Evolutionary conservation across 2,113 vertebrate species (phyloP).

Genomic region (Eretmochelys imbricata): DNA sequence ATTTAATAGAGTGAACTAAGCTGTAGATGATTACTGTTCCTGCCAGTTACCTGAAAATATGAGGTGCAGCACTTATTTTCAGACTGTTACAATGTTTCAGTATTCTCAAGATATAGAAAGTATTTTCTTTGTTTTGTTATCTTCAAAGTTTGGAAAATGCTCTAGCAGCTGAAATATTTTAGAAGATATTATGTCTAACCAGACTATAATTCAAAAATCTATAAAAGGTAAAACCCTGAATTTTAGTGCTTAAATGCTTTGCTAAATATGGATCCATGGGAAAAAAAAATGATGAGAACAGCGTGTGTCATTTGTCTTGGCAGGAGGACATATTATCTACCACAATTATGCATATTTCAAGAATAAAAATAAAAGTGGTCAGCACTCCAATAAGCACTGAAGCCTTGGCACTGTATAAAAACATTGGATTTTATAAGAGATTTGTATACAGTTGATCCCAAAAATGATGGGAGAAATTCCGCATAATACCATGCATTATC

Average conservation of each 20-base stretch:
- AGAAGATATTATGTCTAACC: constrained; percentile 12
- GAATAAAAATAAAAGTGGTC: constrained; percentile 42
- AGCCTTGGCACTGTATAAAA: neutral
- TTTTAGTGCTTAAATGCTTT: constrained; percentile 20
- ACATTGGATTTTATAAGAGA: neutral
- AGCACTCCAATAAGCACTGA: neutral
- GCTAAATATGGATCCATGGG: neutral
- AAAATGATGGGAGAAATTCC: neutral
- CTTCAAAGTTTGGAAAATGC: constrained; percentile 46
- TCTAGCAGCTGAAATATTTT: constrained; percentile 31
- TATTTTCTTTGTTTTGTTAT: constrained; percentile 46
- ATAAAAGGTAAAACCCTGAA: constrained; percentile 55
- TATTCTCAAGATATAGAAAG: constrained; percentile 63
- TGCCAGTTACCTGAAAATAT: constrained; percentile 65
- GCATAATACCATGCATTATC: neutral
- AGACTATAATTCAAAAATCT: constrained; percentile 1
- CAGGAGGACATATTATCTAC: neutral
- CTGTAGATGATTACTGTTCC: constrained; percentile 66
- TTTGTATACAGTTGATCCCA: neutral
- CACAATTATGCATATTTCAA: neutral
- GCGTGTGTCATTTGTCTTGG: neutral
- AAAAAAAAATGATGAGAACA: neutral
- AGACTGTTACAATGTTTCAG: constrained; percentile 49
- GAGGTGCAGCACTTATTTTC: constrained; percentile 69
- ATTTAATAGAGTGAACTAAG: constrained; percentile 63